Conservation (phyloP, 2,888 invertebrate genomes). For the Lithophane leautieri region DNA sequence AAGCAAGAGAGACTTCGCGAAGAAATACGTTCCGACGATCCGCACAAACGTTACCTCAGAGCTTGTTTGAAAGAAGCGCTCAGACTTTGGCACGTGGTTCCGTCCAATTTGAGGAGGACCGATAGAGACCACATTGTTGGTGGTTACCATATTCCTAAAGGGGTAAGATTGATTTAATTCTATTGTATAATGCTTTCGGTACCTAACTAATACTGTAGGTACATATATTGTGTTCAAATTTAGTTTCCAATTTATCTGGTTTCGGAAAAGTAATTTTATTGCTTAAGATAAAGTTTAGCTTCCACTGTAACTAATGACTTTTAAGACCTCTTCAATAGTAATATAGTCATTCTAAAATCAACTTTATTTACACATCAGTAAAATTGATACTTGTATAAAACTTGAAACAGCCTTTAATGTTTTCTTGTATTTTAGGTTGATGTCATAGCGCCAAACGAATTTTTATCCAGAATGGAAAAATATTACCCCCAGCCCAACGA, state of each 20-base stretch:
- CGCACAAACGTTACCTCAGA: conserved; percentile 87
- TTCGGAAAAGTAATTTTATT: not conserved
- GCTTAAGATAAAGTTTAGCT: not conserved
- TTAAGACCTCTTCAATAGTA: not conserved
- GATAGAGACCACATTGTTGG: conserved; percentile 83
- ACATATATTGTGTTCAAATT: not conserved
- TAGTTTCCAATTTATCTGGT: not conserved
- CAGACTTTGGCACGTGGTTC: conserved; percentile 83
- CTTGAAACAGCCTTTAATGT: not conserved
- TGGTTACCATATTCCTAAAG: conserved; percentile 85
- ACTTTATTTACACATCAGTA: not conserved
- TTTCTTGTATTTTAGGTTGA: conserved; percentile 90
- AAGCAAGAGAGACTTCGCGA: conserved; percentile 88
- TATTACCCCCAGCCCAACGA: conserved; percentile 90
- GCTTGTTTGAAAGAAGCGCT: conserved; percentile 92
- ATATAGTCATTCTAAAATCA: not conserved
- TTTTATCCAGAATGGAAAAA: conserved; percentile 89
- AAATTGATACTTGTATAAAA: not conserved
- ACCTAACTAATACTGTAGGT: not conserved
- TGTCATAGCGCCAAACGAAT: conserved; percentile 94
- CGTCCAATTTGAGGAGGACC: conserved; percentile 81
- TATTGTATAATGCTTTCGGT: not conserved
- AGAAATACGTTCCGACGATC: conserved; percentile 76
- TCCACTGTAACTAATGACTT: not conserved
- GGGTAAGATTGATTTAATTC: conserved; percentile 74